Conservation (phyloP, 2,888 invertebrate genomes). For the Phymatocera aterrima region DNA sequence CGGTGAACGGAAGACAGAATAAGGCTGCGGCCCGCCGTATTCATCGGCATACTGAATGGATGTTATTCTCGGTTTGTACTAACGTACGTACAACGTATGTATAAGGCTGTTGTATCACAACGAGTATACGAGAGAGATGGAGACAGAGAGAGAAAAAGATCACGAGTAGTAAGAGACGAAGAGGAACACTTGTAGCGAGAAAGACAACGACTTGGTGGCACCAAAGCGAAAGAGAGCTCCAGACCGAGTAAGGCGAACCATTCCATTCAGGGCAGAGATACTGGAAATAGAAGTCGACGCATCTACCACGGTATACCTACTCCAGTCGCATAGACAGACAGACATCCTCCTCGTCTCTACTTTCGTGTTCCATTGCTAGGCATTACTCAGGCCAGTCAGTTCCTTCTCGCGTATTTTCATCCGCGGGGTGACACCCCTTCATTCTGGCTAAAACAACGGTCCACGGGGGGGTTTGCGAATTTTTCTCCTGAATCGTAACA, state of each 20-base stretch:
- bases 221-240: constrained; percentile 9
- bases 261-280: constrained; percentile 30
- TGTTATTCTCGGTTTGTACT: not conserved
- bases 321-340: constrained; percentile 13
- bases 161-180: not conserved
- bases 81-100: not conserved
- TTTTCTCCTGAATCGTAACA: too few relatives aligned
- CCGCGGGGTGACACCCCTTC: too few relatives aligned
- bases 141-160: not conserved
- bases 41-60: constrained; percentile 22
- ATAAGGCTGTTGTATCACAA: too few relatives aligned
- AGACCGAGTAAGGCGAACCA: not conserved
- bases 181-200: not conserved
- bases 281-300: constrained; percentile 39
- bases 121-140: not conserved
- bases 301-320: constrained; percentile 40
- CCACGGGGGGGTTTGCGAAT: too few relatives aligned
- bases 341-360: not conserved
- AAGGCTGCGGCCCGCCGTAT: not conserved
- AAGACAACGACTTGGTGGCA: constrained; percentile 10
- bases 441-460: too few relatives aligned
- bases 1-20: constrained; percentile 9
- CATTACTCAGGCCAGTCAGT: constrained; percentile 16
- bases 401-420: not conserved
- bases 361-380: not conserved